Base-by-base conservation (phyloP, 1,140 invertebrate genomes). In the Papilio helenus region DNA sequence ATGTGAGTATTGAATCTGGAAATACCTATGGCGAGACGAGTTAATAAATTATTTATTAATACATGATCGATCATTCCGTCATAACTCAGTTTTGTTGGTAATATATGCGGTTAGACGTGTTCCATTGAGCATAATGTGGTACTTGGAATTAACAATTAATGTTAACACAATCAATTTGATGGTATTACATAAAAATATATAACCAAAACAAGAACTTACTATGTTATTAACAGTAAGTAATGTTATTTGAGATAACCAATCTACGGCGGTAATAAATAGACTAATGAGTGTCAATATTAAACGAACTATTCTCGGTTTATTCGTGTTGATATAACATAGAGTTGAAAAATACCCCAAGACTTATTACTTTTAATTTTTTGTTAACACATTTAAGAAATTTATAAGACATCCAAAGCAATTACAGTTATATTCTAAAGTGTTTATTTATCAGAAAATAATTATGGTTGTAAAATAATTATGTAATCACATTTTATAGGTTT, bases 251-350 rank as follows among this genome's bases (percentile, higher is more conserved):
- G 89, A 92, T 91, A 92, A 88, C 84, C 79, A 86, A 92, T 92
- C 90, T 91, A 85, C 80, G 88, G 83, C 80, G 74, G 86, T 86
- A 90, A 89, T 92, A 92, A 90, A 90, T 87, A 88, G 85, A 87
- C 90, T 92, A 92, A 92, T 92, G 88, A 92, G 88, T 90, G 88
- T 91, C 90, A 90, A 87, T 90, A 90, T 90, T 85, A 82, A 88
- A 85, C 81, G 72, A 76, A 87, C 79, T 83, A 87, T 87, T 90
- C 85, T 84, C 80, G 72, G 77, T 81, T 76, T 29, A 76, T 73
- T 55, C 44, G 23, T 77, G 39, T 20, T 20, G 79, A 71, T 83
- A 83, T 42, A 79, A 58, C 26, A 79, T 78, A 83, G 86, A 89
- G 87, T 20, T 76, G 74, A 29, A 58, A 18, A 39, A 39, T 39